phyloP scores from a whole-genome alignment of 2,797 vertebrate genomes.

The Syndactyla subalaris region DNA sequence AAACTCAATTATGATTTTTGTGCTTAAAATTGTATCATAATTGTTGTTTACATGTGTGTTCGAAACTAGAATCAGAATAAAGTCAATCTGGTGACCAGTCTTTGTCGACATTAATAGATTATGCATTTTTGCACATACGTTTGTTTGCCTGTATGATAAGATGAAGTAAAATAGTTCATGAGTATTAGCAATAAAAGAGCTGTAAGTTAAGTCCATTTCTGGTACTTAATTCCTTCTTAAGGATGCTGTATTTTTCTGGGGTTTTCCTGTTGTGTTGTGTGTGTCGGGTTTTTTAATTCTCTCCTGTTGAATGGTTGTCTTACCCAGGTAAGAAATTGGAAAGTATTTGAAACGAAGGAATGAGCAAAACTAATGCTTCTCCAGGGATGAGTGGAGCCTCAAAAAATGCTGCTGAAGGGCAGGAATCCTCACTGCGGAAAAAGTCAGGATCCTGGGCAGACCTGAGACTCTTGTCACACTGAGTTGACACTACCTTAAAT shows the following conservation, averaged over 20 bases:
- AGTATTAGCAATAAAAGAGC: neutral
- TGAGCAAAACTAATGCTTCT: neutral
- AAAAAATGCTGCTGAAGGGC: neutral
- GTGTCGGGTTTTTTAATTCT: neutral
- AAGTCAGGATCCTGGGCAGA: neutral
- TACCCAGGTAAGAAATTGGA: neutral
- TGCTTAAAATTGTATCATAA: neutral
- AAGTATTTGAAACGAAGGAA: neutral
- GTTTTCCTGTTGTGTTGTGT: neutral
- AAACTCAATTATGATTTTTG: neutral
- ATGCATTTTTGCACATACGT: neutral
- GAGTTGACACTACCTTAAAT: neutral
- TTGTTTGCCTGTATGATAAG: neutral
- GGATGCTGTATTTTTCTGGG: neutral
- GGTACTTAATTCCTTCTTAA: neutral
- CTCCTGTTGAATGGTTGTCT: neutral
- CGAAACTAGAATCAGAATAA: conserved; percentile 5
- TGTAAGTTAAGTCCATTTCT: neutral
- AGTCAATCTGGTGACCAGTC: neutral
- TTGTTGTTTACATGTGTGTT: neutral
- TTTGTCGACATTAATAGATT: neutral
- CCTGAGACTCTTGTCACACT: neutral
- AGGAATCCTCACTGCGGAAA: neutral
- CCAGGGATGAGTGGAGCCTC: neutral
- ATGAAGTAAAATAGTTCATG: neutral